Conservation (phyloP, 1,140 invertebrate genomes). For the Solenopsis fugax region DNA sequence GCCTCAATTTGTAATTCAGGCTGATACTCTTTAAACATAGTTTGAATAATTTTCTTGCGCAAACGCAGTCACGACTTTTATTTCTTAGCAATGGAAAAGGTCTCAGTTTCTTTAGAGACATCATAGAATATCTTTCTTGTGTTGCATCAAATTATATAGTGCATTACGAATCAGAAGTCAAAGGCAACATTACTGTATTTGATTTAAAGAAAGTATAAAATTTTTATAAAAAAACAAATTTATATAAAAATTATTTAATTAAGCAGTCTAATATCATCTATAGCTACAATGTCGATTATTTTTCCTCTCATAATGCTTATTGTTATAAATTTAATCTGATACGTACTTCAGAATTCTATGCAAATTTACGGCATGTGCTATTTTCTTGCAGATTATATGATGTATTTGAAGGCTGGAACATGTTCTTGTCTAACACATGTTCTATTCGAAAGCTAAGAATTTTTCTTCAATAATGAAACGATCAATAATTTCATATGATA, state of each 20-base stretch:
- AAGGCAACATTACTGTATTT: not conserved
- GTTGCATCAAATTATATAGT: not conserved
- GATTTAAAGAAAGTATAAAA: not conserved
- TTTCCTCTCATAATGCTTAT: no score
- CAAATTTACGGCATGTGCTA: no score
- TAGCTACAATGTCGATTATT: no score
- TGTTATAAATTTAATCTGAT: no score
- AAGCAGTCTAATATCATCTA: no score
- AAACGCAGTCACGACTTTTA: constrained; percentile 7
- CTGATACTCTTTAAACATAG: not conserved
- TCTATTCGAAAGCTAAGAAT: no score
- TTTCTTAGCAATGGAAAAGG: not conserved
- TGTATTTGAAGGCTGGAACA: no score
- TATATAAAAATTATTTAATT: not conserved
- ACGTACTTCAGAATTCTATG: no score
- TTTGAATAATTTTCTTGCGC: constrained; percentile 12
- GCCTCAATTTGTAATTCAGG: constrained; percentile 24
- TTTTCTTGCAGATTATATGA: no score
- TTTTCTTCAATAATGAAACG: no score
- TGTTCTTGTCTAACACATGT: no score
- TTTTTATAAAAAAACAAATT: not conserved
- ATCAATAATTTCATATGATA: no score
- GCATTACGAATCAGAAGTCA: not conserved
- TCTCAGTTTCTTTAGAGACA: not conserved
- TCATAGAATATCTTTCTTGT: not conserved